A percentile compares a stretch with the other conserved stretches of the same genome.
Evolutionary conservation across 37 sponge, comb jelly and placozoan genomes (phyloP).

Genomic region (Eunapius fragilis): DNA sequence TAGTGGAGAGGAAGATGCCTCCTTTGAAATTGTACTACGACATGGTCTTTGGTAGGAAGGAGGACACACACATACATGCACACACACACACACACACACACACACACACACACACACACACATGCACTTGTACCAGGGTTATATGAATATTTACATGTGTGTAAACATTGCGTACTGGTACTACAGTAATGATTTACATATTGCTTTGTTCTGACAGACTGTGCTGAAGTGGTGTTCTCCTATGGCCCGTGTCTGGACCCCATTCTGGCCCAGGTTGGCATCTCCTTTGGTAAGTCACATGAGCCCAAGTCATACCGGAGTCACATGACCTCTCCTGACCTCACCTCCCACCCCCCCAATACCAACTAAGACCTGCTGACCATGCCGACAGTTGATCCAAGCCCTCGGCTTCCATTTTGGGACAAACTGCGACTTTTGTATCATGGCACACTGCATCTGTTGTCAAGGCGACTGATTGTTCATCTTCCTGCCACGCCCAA

Average conservation of each 20-base stretch:
- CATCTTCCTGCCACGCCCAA: slow-evolving; percentile 71
- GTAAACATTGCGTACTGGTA: no score
- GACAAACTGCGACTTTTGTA: slow-evolving; percentile 87
- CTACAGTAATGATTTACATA: no score
- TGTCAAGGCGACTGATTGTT: slow-evolving; percentile 26
- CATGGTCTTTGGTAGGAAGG: slow-evolving; percentile 60
- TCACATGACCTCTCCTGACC: not conserved
- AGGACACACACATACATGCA: no score
- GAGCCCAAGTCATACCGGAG: not conserved
- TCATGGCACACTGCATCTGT: slow-evolving; percentile 74
- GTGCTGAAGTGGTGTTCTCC: slow-evolving; percentile 20
- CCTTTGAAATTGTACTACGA: slow-evolving; percentile 91
- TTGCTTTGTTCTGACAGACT: slow-evolving; percentile 46
- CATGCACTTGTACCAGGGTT: no score
- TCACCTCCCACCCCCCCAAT: not conserved
- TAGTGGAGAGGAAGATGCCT: slow-evolving; percentile 67
- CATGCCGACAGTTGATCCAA: slow-evolving; percentile 82
- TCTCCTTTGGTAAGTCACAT: slow-evolving; percentile 61
- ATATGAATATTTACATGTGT: no score
- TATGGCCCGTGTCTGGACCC: slow-evolving; percentile 85
- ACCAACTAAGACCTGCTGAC: slow-evolving; percentile 64
- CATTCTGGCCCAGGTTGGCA: slow-evolving; percentile 70
- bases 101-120: no score
- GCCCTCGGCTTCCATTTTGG: slow-evolving; percentile 90
- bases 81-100: no score